Evolutionary conservation across 2,888 invertebrate genomes (phyloP).

Genomic region (Aphrophora alni): DNA sequence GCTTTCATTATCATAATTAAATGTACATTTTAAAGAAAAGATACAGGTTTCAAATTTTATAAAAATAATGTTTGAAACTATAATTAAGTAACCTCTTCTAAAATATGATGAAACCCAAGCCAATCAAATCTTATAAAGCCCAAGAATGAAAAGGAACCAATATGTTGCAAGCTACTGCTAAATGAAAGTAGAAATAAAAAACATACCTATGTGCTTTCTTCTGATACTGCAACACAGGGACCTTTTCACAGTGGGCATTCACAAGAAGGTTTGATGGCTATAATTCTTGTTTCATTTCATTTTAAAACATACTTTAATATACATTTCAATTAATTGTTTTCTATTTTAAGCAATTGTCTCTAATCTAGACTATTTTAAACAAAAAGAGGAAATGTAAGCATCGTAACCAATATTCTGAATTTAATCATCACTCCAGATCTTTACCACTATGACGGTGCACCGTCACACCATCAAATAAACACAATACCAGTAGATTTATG

Average conservation of each 20-base stretch:
- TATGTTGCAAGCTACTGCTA: constrained; percentile 32
- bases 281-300: neutral
- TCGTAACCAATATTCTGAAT: no score
- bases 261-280: neutral
- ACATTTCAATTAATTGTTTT: no score
- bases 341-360: no score
- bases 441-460: no score
- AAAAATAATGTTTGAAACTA: neutral
- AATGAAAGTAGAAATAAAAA: neutral
- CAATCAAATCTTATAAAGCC: neutral
- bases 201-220: neutral
- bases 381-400: no score
- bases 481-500: no score
- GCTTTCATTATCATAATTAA: neutral
- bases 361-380: no score
- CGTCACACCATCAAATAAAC: no score
- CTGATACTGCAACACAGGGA: neutral
- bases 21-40: no score
- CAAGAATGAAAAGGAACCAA: constrained; percentile 30
- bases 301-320: no score
- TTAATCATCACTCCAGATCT: no score
- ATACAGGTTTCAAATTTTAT: neutral
- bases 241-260: neutral
- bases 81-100: neutral
- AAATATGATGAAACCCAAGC: neutral